Evolutionary conservation across 2,797 vertebrate species (phyloP), one percentile per base, ranked within the genome.

Genomic region (Eurystomus glaucurus): DNA sequence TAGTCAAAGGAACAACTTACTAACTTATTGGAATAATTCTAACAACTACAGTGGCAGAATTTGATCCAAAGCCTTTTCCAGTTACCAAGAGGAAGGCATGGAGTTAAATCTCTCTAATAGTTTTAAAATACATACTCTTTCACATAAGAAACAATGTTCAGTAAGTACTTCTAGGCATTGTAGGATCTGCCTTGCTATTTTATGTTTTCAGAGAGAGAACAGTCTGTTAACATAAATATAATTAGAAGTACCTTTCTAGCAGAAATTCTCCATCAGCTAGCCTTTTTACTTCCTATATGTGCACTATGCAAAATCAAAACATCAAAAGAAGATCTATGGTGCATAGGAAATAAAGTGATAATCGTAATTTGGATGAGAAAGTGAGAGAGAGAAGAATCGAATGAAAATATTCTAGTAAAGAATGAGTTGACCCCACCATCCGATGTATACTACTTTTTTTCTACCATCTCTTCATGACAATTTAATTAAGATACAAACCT

Each of bases 401-500:
- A 93, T 80, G 78, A 96, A 96, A 96, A 96, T 75, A 90, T 69
- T 79, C 88, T 22, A 72, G 45, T 46, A 90, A 96, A 93, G 85
- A 48, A 88, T 69, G 33, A 88, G 85, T 31, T 95, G 95, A 95
- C 92, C 85, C 85, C 90, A 68, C 85, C 84, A 80, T 97, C 54
- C 95, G 81, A 90, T 80, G 82, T 92, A 91, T 66, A 96, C 78
- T 70, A 74, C 85, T 80, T 97, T 97, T 94, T 95, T 96, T 69
- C 94, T 74, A 91, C 95, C 85, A 96, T 96, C 93, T 97, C 96
- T 96, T 97, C 93, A 94, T 92, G 95, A 98, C 97, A 98, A 98
- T 98, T 98, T 98, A 98, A 98, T 98, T 98, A 98, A 98, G 98
- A 97, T 88, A 94, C 96, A 98, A 96, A 93, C 85, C 92, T 91